Conservation (phyloP, 37 sponge, comb jelly and placozoan species). For the Mnemiopsis leidyi region DNA sequence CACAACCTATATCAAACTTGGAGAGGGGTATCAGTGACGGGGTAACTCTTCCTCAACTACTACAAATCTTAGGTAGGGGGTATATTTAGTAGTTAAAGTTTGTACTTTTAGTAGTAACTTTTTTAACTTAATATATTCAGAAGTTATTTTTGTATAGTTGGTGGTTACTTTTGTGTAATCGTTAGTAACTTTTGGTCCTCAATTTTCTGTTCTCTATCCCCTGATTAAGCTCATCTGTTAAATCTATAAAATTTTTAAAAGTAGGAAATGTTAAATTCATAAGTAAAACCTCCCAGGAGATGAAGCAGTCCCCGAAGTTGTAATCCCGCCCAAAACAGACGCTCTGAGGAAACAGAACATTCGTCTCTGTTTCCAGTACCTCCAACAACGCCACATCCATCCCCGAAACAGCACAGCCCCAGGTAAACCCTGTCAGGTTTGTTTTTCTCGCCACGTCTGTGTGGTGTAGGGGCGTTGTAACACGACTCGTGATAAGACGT, state of each 20-base stretch:
- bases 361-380: conserved; percentile 15
- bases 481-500: neutral
- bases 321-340: conserved; percentile 1
- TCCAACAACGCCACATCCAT: conserved; percentile 41
- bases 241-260: too few relatives aligned
- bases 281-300: conserved; percentile 1
- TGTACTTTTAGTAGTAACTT: too few relatives aligned
- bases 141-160: too few relatives aligned
- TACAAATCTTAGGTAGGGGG: neutral
- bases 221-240: too few relatives aligned
- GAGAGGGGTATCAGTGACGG: conserved; percentile 21
- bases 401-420: conserved; percentile 36
- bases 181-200: too few relatives aligned
- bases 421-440: neutral
- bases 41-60: neutral
- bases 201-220: too few relatives aligned
- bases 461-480: neutral
- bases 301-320: neutral
- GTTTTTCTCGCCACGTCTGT: too few relatives aligned
- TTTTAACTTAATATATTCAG: too few relatives aligned
- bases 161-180: too few relatives aligned
- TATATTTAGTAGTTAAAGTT: too few relatives aligned
- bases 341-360: conserved; percentile 46
- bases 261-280: too few relatives aligned
- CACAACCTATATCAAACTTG: neutral